Percentiles rank a stretch among this genome's conserved stretches.
These are phyloP conservation scores for Phyllotreta striolata DNA, from an alignment of 2,888 invertebrate species.

Conservation along the genomic window DNA sequence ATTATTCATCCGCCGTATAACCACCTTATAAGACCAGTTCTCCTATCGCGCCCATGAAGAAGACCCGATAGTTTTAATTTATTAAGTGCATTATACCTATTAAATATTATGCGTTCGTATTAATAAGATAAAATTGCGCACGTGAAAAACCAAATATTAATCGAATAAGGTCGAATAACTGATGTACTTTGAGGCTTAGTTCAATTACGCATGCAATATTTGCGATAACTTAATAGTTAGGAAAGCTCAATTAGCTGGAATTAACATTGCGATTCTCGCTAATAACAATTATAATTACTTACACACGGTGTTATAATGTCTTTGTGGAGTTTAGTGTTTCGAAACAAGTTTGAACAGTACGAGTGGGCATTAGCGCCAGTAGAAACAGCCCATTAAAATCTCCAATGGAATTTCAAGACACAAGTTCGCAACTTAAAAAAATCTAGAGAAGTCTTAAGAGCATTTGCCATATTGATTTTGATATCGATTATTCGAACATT, in stretches of 20 bases:
- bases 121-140: conserved; percentile 25
- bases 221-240: too few species aligned
- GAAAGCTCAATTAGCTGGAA: background rate
- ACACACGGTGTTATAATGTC: background rate
- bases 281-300: conserved; percentile 2
- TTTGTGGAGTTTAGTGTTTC: conserved; percentile 10
- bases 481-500: too few species aligned
- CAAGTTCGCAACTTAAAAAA: conserved; percentile 8
- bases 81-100: conserved; percentile 7
- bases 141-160: conserved; percentile 27
- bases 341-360: conserved; percentile 20
- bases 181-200: too few species aligned
- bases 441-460: too few species aligned
- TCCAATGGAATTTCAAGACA: conserved; percentile 18
- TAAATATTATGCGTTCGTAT: background rate
- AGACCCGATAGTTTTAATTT: conserved; percentile 1
- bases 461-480: too few species aligned
- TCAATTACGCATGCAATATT: too few species aligned
- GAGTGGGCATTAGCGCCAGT: conserved; percentile 17
- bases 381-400: conserved; percentile 18
- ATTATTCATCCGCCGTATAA: conserved; percentile 24
- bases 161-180: too few species aligned
- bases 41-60: background rate
- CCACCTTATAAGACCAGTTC: conserved; percentile 16
- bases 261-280: conserved; percentile 4